A percentile compares a stretch with the other conserved stretches of the same genome.
These are phyloP conservation scores for Synchiropus splendidus DNA, from an alignment of 2,113 vertebrate species.

Conservation along the genomic window DNA sequence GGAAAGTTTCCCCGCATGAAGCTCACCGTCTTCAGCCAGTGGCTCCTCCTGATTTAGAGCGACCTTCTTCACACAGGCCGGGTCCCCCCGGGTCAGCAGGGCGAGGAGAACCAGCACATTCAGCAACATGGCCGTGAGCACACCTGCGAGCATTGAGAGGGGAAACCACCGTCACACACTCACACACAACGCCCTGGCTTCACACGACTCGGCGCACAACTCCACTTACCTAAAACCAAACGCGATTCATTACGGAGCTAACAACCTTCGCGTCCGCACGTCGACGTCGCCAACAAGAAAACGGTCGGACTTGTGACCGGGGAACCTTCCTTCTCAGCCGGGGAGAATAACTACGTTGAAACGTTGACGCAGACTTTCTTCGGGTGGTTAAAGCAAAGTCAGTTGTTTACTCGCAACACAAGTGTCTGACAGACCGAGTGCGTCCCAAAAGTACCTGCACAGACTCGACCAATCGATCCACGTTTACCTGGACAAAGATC, in stretches of 20 bases:
- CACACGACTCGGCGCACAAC: too few relatives aligned
- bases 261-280: constrained; percentile 1
- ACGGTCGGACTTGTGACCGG: neutral
- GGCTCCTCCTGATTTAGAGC: constrained; percentile 16
- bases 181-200: neutral
- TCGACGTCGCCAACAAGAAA: constrained; percentile 22
- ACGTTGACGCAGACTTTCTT: neutral
- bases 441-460: constrained; percentile 41
- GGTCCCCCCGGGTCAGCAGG: constrained; percentile 55
- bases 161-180: too few relatives aligned
- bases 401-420: constrained; percentile 32
- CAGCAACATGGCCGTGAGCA: constrained; percentile 62
- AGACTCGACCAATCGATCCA: constrained; percentile 54
- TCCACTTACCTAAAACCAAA: neutral
- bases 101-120: constrained; percentile 63
- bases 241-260: constrained; percentile 5
- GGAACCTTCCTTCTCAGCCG: too few relatives aligned
- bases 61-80: constrained; percentile 45
- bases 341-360: too few relatives aligned
- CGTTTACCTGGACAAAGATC: constrained; percentile 33
- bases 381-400: neutral
- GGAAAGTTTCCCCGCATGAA: neutral
- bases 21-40: constrained; percentile 64
- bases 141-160: constrained; percentile 41
- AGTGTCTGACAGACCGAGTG: constrained; percentile 7